Conservation (phyloP, 2,113 vertebrate genomes). For the Australoheros scitulus region DNA sequence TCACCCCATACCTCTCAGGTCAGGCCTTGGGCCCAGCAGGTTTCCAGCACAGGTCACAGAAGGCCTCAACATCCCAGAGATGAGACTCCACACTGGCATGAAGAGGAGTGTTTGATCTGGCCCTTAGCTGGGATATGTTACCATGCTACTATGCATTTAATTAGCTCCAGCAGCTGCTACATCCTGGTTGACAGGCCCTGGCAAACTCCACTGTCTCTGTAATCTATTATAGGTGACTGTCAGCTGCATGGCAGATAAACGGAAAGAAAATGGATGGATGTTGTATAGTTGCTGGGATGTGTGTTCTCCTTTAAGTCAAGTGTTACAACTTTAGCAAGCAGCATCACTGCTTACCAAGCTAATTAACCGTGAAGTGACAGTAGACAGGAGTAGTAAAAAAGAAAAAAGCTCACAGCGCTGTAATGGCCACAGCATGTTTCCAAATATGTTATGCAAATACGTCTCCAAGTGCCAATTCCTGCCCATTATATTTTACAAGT, state of each 20-base stretch:
- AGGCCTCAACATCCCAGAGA: constrained; percentile 75
- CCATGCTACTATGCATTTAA: constrained; percentile 85
- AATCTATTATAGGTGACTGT: constrained; percentile 89
- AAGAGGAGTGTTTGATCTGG: constrained; percentile 82
- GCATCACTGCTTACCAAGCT: constrained; percentile 54
- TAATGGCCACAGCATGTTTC: constrained; percentile 75
- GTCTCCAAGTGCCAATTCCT: constrained; percentile 67
- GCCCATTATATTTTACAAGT: constrained; percentile 61
- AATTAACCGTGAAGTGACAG: constrained; percentile 60
- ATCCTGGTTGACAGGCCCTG: constrained; percentile 81
- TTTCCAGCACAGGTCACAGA: constrained; percentile 71
- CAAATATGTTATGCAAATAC: constrained; percentile 82
- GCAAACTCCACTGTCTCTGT: constrained; percentile 77
- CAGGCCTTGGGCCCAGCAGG: constrained; percentile 75
- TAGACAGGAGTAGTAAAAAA: constrained; percentile 30
- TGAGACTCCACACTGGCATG: constrained; percentile 76
- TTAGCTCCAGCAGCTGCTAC: constrained; percentile 86
- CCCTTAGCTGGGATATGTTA: constrained; percentile 75
- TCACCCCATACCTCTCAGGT: constrained; percentile 71
- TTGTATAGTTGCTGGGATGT: constrained; percentile 23
- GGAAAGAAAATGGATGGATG: not conserved
- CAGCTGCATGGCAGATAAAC: constrained; percentile 41
- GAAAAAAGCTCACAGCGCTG: constrained; percentile 35
- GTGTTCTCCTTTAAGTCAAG: constrained; percentile 60
- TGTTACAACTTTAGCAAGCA: constrained; percentile 40